These are phyloP conservation scores for Allygus modestus DNA, from an alignment of 2,888 invertebrate genomes.

Conservation along the genomic window DNA sequence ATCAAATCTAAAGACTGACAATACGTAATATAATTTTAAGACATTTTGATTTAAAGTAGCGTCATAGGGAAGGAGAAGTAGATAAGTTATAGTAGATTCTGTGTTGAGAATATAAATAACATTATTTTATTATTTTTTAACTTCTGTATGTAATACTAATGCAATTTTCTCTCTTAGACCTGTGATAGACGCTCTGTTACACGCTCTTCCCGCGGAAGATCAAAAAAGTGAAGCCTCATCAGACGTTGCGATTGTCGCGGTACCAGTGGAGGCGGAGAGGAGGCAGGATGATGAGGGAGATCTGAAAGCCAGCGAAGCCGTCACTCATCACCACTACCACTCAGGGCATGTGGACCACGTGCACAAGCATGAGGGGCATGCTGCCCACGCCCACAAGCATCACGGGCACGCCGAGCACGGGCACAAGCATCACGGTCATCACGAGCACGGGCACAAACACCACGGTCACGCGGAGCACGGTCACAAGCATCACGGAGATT, in stretches of 20 bases:
- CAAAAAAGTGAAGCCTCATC: constrained; percentile 46
- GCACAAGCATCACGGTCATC: constrained; percentile 66
- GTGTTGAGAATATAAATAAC: too few species aligned
- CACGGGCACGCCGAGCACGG: constrained; percentile 59
- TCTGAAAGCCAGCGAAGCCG: constrained; percentile 67
- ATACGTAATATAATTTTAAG: too few species aligned
- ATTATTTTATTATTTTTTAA: too few species aligned
- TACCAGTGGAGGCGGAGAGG: constrained; percentile 19
- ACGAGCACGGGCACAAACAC: constrained; percentile 66
- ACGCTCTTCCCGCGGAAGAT: constrained; percentile 28
- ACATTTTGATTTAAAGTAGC: too few species aligned
- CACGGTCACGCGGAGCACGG: constrained; percentile 65
- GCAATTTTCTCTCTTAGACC: constrained; percentile 21
- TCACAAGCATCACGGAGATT: constrained; percentile 67
- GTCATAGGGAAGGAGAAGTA: too few species aligned
- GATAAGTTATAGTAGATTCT: too few species aligned
- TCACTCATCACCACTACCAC: constrained; percentile 69
- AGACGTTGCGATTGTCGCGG: constrained; percentile 49
- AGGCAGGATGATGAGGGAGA: constrained; percentile 63
- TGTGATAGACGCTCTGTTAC: constrained; percentile 53
- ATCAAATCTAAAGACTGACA: too few species aligned
- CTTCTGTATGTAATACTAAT: neutral
- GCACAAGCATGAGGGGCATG: constrained; percentile 65
- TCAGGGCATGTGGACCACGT: constrained; percentile 68
- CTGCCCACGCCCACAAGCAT: constrained; percentile 64